These are phyloP conservation scores for Stegastes partitus DNA, from an alignment of 2,113 vertebrate genomes.

Conservation along the genomic window DNA sequence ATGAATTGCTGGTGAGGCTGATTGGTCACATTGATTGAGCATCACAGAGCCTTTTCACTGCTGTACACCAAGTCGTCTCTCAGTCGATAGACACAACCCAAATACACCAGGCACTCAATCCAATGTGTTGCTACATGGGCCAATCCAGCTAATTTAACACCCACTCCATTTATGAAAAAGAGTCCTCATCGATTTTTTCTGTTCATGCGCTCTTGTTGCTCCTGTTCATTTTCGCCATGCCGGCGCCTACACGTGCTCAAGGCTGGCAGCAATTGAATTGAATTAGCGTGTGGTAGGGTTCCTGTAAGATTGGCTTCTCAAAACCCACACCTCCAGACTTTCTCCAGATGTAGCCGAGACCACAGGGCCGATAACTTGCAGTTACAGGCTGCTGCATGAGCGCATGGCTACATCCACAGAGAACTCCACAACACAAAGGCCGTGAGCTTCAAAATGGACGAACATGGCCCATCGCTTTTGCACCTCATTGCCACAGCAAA, in stretches of 20 bases:
- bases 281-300: conserved; percentile 74
- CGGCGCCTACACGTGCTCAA: conserved; percentile 67
- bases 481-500: conserved; percentile 56
- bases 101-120: conserved; percentile 83
- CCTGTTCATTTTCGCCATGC: conserved; percentile 68
- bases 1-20: conserved; percentile 73
- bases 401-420: conserved; percentile 56
- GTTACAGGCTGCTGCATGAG: conserved; percentile 48
- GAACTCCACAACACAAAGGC: conserved; percentile 62
- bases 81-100: conserved; percentile 83
- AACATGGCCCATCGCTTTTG: conserved; percentile 56
- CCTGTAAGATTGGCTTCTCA: conserved; percentile 65
- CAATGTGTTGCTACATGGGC: conserved; percentile 81
- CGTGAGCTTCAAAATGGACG: conserved; percentile 58
- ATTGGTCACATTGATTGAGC: conserved; percentile 82
- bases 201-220: conserved; percentile 79
- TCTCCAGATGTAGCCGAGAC: conserved; percentile 60
- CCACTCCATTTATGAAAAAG: conserved; percentile 85
- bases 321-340: conserved; percentile 59
- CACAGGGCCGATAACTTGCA: conserved; percentile 39
- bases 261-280: conserved; percentile 70
- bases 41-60: conserved; percentile 79
- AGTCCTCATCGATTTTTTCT: conserved; percentile 83
- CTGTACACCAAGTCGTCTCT: conserved; percentile 77
- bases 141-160: conserved; percentile 85